These are phyloP conservation scores for Drosophila willistoni DNA, from an alignment of 1,140 invertebrate genomes.

Conservation along the genomic window DNA sequence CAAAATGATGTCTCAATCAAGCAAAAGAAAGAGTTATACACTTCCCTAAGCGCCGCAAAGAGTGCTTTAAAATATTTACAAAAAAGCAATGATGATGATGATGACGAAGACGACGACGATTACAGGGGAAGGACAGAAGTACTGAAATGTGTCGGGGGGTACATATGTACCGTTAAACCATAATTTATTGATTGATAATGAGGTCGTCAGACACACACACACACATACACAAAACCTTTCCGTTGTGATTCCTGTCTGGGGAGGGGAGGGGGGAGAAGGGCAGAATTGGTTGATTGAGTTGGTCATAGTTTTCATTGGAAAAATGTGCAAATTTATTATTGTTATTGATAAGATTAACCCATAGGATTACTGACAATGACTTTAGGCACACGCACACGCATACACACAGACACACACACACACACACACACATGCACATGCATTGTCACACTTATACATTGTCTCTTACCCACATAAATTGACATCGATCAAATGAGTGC, in stretches of 20 bases:
- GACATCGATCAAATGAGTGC: conserved; percentile 68
- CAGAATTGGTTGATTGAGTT: too few species aligned
- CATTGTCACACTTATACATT: background rate
- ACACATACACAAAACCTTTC: too few species aligned
- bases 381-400: conserved; percentile 21
- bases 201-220: too few species aligned
- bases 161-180: background rate
- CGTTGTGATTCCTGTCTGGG: too few species aligned
- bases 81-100: too few species aligned
- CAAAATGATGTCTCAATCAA: background rate
- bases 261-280: too few species aligned
- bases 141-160: background rate
- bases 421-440: conserved; percentile 9
- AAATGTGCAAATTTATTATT: conserved; percentile 6
- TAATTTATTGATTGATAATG: too few species aligned
- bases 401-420: conserved; percentile 1
- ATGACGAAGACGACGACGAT: too few species aligned
- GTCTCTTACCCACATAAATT: conserved; percentile 49
- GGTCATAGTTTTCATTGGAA: background rate
- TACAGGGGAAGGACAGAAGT: too few species aligned
- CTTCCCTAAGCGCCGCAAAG: background rate
- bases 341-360: conserved; percentile 8
- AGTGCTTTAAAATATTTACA: background rate
- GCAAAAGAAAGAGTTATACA: background rate
- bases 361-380: conserved; percentile 27